phyloP scores from a whole-genome alignment of 1,140 invertebrate species.

The Hyles euphorbiae region DNA sequence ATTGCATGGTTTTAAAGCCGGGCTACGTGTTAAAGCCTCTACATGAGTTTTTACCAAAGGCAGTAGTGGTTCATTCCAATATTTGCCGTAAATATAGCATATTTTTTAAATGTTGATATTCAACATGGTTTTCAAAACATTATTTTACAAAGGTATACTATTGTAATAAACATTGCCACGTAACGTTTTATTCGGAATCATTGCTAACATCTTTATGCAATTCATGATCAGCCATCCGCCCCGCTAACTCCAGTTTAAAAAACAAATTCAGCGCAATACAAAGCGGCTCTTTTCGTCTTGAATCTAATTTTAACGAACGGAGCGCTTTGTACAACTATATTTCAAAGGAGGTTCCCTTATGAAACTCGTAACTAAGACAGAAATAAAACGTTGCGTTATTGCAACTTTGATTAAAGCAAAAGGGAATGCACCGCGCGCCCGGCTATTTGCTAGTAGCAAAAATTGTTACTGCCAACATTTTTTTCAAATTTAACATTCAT shows the following conservation, averaged over 20 bases:
- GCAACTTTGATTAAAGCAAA: conserved; percentile 40
- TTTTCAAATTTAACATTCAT: conserved; percentile 8
- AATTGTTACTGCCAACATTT: conserved; percentile 22
- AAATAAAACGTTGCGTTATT: conserved; percentile 50
- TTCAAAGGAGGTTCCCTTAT: conserved; percentile 48
- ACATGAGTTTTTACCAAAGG: no score
- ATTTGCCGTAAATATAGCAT: no score
- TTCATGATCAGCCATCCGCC: no score
- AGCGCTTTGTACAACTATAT: conserved; percentile 37
- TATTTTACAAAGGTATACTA: no score
- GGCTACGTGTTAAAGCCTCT: no score
- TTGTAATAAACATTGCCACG: no score
- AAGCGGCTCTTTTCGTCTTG: conserved; percentile 1
- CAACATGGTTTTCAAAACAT: no score
- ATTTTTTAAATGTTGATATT: no score
- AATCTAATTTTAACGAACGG: conserved; percentile 7
- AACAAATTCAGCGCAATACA: not conserved
- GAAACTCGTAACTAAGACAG: conserved; percentile 42
- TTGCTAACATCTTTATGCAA: no score
- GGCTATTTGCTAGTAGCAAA: conserved; percentile 4
- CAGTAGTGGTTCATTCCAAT: no score
- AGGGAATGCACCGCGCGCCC: conserved; percentile 12
- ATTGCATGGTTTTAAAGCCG: no score
- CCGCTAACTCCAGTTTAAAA: no score
- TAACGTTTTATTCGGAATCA: not conserved